Evolutionary conservation across 2,113 vertebrate genomes (phyloP).

Genomic region (Pipa parva): DNA sequence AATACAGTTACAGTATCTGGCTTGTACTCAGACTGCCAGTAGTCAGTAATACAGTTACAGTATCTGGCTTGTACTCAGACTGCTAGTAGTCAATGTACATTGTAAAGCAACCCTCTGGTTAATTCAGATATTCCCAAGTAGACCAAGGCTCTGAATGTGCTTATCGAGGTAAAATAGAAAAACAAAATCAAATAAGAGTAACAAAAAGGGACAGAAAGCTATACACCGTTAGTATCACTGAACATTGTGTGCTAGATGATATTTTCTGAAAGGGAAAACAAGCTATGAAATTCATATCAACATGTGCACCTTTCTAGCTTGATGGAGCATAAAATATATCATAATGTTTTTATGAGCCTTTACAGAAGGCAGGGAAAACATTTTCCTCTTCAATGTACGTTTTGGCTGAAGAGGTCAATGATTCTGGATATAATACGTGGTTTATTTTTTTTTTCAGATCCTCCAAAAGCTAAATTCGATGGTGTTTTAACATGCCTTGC

Average conservation of each 20-base stretch:
- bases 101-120: too few relatives aligned
- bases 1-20: too few relatives aligned
- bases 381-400: neutral
- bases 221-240: too few relatives aligned
- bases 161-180: neutral
- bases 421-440: neutral
- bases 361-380: neutral
- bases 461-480: neutral
- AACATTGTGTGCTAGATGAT: too few relatives aligned
- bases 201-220: too few relatives aligned
- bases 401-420: neutral
- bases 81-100: too few relatives aligned
- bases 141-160: neutral
- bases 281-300: neutral
- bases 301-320: neutral
- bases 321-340: neutral
- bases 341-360: neutral
- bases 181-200: neutral
- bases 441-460: neutral
- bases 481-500: neutral
- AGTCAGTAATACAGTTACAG: too few relatives aligned
- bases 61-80: too few relatives aligned
- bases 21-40: too few relatives aligned
- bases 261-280: neutral
- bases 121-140: too few relatives aligned